Percentiles rank a stretch among this genome's conserved stretches.
Conservation (phyloP, 2,888 invertebrate genomes). For the Caenorhabditis wallacei region DNA sequence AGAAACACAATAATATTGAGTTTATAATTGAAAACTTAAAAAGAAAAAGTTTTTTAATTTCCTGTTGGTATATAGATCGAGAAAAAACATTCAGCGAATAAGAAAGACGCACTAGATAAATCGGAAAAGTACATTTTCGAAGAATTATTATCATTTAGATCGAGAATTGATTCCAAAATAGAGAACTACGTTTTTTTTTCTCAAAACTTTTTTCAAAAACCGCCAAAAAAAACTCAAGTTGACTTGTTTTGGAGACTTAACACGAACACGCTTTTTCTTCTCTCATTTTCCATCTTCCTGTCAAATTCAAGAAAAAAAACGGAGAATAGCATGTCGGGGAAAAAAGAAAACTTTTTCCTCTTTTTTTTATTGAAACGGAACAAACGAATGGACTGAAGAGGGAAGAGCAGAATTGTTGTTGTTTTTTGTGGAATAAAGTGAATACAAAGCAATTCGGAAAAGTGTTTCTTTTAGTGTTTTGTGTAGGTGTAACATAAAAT, state of each 20-base stretch:
- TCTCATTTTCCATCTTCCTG: constrained; percentile 12
- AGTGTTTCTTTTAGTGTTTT: constrained; percentile 5
- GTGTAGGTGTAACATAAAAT: neutral
- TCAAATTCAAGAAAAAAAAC: constrained; percentile 22
- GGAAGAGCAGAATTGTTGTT: neutral
- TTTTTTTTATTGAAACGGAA: constrained; percentile 16
- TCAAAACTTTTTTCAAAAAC: neutral
- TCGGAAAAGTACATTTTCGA: too few relatives aligned
- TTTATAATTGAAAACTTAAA: too few relatives aligned
- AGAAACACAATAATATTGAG: too few relatives aligned
- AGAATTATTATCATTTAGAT: too few relatives aligned
- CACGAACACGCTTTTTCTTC: neutral
- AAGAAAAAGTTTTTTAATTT: too few relatives aligned
- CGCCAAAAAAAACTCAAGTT: neutral
- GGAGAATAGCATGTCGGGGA: constrained; percentile 12
- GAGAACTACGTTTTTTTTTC: too few relatives aligned
- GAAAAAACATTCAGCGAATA: too few relatives aligned
- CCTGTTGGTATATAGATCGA: too few relatives aligned
- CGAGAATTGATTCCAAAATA: too few relatives aligned
- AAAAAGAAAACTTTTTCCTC: constrained; percentile 1
- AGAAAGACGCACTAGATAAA: too few relatives aligned
- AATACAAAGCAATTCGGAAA: neutral
- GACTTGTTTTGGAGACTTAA: constrained; percentile 24
- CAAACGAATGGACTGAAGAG: constrained; percentile 14
- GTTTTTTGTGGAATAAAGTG: constrained; percentile 1